Conservation (phyloP, 1,140 invertebrate genomes). For the Mactra quadrangularis region DNA sequence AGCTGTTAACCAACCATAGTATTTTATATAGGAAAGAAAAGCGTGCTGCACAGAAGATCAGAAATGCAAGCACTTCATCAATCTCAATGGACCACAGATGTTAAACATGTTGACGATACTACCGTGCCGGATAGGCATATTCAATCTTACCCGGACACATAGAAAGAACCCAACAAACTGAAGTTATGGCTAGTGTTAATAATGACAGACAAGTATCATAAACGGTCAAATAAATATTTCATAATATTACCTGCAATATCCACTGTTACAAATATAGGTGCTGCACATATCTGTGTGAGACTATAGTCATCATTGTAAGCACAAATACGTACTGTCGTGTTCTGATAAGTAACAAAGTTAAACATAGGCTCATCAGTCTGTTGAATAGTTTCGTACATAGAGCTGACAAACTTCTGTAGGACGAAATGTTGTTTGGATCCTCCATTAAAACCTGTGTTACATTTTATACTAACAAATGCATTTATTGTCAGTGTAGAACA, state of each 20-base stretch:
- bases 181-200: too few species aligned
- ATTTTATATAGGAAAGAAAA: too few species aligned
- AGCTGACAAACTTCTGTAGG: constrained; percentile 46
- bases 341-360: constrained; percentile 29
- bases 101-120: too few species aligned
- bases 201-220: too few species aligned
- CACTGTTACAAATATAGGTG: not conserved
- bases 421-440: constrained; percentile 65
- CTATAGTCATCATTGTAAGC: constrained; percentile 56
- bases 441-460: constrained; percentile 67
- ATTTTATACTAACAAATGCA: constrained; percentile 28
- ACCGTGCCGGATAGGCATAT: too few species aligned
- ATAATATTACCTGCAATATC: constrained; percentile 16
- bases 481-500: constrained; percentile 43
- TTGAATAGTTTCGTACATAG: constrained; percentile 11
- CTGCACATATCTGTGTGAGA: constrained; percentile 48
- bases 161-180: too few species aligned
- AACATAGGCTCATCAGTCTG: constrained; percentile 50
- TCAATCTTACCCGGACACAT: too few species aligned
- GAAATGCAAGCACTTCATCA: too few species aligned
- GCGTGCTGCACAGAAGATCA: too few species aligned
- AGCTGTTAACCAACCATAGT: too few species aligned
- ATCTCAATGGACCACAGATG: too few species aligned
- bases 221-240: too few species aligned
- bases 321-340: constrained; percentile 64